These are phyloP conservation scores for Hydropsyche tenuis DNA, from an alignment of 1,140 invertebrate species.

Conservation along the genomic window DNA sequence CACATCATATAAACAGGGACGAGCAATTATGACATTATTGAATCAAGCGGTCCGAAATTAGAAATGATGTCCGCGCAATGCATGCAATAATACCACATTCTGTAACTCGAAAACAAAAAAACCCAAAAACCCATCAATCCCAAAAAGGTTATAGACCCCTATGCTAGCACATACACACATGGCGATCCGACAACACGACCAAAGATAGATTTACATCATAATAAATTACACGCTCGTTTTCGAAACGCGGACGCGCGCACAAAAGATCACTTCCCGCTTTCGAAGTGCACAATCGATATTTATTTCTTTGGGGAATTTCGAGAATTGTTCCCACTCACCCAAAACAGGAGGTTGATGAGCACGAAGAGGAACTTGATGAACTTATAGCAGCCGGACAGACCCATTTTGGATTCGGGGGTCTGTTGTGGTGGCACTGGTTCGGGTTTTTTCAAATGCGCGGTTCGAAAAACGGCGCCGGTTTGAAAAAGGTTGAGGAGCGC, in stretches of 20 bases:
- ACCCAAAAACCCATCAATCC: too few relatives aligned
- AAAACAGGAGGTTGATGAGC: constrained; percentile 74
- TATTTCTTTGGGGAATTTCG: not conserved
- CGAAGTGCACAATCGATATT: not conserved
- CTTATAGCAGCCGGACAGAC: constrained; percentile 70
- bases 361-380: constrained; percentile 74
- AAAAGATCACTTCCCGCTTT: not conserved
- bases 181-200: not conserved
- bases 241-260: not conserved
- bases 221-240: constrained; percentile 23
- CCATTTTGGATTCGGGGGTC: constrained; percentile 63
- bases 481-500: too few relatives aligned
- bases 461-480: too few relatives aligned
- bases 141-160: constrained; percentile 14
- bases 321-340: constrained; percentile 64
- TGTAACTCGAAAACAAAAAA: too few relatives aligned
- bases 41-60: not conserved
- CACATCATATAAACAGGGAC: too few relatives aligned
- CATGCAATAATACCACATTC: too few relatives aligned
- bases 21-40: not conserved
- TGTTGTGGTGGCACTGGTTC: too few relatives aligned
- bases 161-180: not conserved
- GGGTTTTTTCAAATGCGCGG: too few relatives aligned
- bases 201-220: constrained; percentile 28
- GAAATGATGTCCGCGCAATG: constrained; percentile 3